Evolutionary conservation across 2,113 vertebrate species (phyloP), one percentile per base, ranked within the genome.

Genomic region (Phalacrocorax carbo): DNA sequence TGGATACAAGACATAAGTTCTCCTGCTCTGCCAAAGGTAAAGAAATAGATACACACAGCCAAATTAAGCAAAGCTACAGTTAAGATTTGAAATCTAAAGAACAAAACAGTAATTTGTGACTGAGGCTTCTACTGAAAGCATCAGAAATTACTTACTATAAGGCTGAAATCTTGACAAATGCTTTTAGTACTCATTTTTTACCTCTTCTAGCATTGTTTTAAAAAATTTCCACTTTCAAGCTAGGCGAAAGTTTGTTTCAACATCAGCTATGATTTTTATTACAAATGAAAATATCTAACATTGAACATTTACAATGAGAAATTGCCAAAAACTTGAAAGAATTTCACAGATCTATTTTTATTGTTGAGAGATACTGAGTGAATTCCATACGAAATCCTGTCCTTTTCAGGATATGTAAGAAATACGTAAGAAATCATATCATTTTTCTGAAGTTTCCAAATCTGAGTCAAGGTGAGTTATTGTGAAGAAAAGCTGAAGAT

Each of bases 281-380:
- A 62, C 8, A 78, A 88, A 82, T 51, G 1, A 88, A 68, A 88
- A 68, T 44, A 83, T 11, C 18, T 12, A 26, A 79, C 40, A 32
- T 5, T 52, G 23, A 46, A 82, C 0, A 2, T 61, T 82, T 77
- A 92, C 40, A 80, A 72, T 23, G 14, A 87, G 52, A 82, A 93
- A 78, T 1, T 66, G 72, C 30, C 17, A 68, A 91, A 83, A 94
- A 69, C 64, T 3, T 9, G 7, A 13, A 87, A 90, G 15, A 77
- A 88, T 92, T 92, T 92, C 44, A 76, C 70, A 79, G 52, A 84
- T 90, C 44, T 94, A 34, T 88, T 85, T 96, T 85, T 90, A 76
- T 44, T 44, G 1, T 25, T 78, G 32, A 91, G 52, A 89, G 44
- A 72, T 54, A 34, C 61, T 65, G 8, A 52, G 25, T 1, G 11